Percentiles rank a stretch among this genome's conserved stretches.
Conservation (phyloP, 1,140 invertebrate species). For the Antheraea pernyi region DNA sequence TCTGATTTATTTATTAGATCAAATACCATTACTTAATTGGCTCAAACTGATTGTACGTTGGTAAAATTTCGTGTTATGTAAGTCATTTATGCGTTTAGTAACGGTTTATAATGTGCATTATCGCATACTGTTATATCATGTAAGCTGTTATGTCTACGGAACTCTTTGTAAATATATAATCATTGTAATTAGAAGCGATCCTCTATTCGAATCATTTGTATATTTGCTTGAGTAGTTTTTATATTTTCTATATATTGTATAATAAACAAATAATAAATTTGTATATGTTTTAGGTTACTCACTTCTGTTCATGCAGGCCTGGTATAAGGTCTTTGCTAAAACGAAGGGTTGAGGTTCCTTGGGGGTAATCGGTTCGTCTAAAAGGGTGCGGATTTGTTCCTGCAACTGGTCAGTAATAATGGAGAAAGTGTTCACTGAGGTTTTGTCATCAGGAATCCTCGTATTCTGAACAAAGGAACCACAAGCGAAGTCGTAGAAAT, state of each 20-base stretch:
- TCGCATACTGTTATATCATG: neutral
- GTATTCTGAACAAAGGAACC: constrained; percentile 86
- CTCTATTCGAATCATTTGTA: no score
- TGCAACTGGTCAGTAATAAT: constrained; percentile 89
- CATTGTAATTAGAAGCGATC: neutral
- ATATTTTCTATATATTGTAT: no score
- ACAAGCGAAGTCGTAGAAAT: constrained; percentile 93
- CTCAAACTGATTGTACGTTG: neutral
- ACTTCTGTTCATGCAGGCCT: constrained; percentile 93
- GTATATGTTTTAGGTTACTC: constrained; percentile 56
- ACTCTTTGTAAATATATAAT: neutral
- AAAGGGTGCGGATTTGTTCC: constrained; percentile 87
- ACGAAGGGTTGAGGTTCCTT: constrained; percentile 87
- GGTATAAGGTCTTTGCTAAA: constrained; percentile 88
- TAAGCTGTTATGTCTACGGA: neutral
- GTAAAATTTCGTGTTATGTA: neutral
- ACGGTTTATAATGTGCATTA: neutral
- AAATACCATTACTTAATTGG: neutral
- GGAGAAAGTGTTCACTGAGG: constrained; percentile 89
- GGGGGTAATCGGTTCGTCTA: constrained; percentile 83
- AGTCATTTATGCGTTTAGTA: neutral
- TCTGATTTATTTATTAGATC: neutral
- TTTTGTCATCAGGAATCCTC: constrained; percentile 90
- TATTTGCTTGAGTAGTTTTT: no score
- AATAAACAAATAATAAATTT: neutral